Conservation (phyloP, 2,888 invertebrate genomes). For the Lepeophtheirus nordmannii region DNA sequence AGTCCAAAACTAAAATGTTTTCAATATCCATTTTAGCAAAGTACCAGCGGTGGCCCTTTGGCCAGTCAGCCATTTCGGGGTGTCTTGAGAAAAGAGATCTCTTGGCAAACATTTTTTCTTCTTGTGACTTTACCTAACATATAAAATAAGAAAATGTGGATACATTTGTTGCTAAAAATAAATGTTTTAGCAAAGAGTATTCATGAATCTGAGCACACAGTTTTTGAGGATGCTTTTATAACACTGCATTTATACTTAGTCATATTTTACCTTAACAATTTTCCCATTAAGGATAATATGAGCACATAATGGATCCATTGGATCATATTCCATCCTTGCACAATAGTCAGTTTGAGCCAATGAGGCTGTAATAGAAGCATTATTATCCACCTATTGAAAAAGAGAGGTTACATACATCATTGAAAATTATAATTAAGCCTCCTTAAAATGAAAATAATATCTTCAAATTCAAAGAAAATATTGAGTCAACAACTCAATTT, state of each 20-base stretch:
- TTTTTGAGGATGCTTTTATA: no score
- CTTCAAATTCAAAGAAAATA: no score
- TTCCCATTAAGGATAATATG: conserved; percentile 52
- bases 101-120: conserved; percentile 17
- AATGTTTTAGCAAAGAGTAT: no score
- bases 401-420: no score
- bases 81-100: conserved; percentile 50
- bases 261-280: conserved; percentile 43
- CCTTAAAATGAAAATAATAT: no score
- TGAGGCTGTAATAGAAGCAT: conserved; percentile 47
- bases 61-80: conserved; percentile 53
- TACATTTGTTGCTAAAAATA: no score
- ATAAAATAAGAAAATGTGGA: no score
- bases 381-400: conserved; percentile 36
- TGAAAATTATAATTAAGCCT: no score
- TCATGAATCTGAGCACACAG: no score
- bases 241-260: no score
- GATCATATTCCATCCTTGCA: conserved; percentile 44
- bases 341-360: conserved; percentile 54
- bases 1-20: conserved; percentile 58
- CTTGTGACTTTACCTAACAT: neutral
- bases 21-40: conserved; percentile 58
- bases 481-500: no score
- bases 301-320: conserved; percentile 61
- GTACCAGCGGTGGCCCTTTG: conserved; percentile 46